Base-by-base conservation (phyloP, 2,113 vertebrate genomes). In the Trematomus loennbergii region DNA sequence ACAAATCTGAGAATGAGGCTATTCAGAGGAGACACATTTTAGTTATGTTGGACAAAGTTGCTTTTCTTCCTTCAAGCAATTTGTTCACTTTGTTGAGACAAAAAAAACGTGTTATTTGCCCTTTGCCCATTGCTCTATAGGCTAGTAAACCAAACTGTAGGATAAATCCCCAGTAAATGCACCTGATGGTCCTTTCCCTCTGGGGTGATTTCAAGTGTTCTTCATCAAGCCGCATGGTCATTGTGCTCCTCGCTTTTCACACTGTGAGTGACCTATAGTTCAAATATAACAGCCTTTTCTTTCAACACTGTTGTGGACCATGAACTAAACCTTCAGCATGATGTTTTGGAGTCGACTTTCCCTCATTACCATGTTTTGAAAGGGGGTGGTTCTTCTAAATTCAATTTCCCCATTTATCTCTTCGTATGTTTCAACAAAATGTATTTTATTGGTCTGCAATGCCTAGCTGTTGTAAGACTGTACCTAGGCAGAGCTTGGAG, bases 241-340 rank as follows among this genome's bases (percentile, higher is more conserved):
- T 65, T 72, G 45, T 59, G 68, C 57, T 49, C 54, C n/a, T 58
- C 16, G 12, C 69, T 17, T 55, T 46, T 64, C 82, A 72, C 84
- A 57, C 72, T 45, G 57, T 80, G 77, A 81, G 71, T 89, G 89
- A 84, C 89, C 88, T 78, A 78, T 25, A 25, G 72, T 86, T 86
- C 40, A 66, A 72, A 49, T 68, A 55, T 18, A 72, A 65, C 16
- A 45, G 12, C 25, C 2, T 61, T 63, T 52, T 52, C 15, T 66
- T 55, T 76, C 9, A 74, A 52, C 15, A n/a, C 18, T 20, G n/a
- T n/a, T 57, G n/a, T 36, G 52, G 36, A 57, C 25, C 20, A 53
- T 20, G 6, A 45, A 74, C 11, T 29, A 80, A 68, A 79, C 3
- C 64, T 58, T 73, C 9, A 80, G 12, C 12, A 5, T 18, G 16